These are phyloP conservation scores for Notamacropus eugenii DNA, from an alignment of 2,797 vertebrate species.

Conservation along the genomic window DNA sequence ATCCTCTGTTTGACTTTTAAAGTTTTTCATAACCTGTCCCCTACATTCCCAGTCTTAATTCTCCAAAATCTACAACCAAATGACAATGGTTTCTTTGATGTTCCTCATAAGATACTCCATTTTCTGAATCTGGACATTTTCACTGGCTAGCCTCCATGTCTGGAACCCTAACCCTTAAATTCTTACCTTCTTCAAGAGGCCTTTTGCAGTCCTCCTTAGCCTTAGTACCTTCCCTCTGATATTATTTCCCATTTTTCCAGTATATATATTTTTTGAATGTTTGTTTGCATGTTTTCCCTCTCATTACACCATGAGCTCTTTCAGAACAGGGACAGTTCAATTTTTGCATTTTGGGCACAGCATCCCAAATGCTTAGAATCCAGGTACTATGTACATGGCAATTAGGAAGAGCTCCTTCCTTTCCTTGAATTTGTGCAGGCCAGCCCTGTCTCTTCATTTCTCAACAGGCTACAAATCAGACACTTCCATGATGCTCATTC, in stretches of 20 bases:
- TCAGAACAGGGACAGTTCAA: background rate
- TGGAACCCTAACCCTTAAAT: background rate
- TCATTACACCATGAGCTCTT: background rate
- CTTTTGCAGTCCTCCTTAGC: background rate
- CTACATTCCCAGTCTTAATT: background rate
- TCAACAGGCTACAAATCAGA: background rate
- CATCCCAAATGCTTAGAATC: background rate
- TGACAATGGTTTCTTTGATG: background rate
- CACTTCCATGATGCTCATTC: background rate
- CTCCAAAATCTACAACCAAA: background rate
- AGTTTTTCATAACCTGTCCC: background rate
- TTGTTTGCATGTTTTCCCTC: background rate
- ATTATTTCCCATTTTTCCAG: background rate
- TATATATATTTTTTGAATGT: background rate
- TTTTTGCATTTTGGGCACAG: background rate
- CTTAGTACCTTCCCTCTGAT: background rate
- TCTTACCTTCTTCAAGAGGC: background rate
- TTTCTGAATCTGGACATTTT: background rate
- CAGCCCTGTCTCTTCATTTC: background rate
- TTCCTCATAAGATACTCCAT: background rate
- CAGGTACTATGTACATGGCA: background rate
- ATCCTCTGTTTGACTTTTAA: background rate
- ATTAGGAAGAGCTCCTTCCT: background rate
- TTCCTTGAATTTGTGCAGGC: background rate
- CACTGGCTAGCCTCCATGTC: background rate